Evolutionary conservation across 2,113 vertebrate species (phyloP).

Genomic region (Oreamnos americanus): DNA sequence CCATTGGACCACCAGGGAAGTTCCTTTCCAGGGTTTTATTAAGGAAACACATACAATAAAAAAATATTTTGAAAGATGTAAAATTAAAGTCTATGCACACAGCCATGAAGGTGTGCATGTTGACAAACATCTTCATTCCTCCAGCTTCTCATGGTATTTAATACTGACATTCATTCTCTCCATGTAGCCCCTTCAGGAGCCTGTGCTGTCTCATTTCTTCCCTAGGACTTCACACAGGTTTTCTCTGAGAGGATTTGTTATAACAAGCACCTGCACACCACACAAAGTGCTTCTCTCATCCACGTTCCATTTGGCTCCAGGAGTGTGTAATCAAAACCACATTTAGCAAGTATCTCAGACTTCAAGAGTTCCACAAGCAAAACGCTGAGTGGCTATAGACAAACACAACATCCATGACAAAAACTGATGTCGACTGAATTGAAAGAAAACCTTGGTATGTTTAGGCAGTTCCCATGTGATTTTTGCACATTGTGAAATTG

Average conservation of each 20-base stretch:
- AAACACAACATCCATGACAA: background rate
- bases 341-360: background rate
- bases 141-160: background rate
- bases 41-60: background rate
- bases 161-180: background rate
- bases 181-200: rapidly evolving
- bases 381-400: background rate
- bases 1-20: background rate
- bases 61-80: background rate
- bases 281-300: background rate
- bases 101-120: rapidly evolving
- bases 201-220: rapidly evolving
- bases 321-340: background rate
- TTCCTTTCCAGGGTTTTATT: background rate
- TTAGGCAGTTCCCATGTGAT: background rate
- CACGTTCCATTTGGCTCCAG: too few species aligned
- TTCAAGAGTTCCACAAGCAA: background rate
- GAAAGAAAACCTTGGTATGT: background rate
- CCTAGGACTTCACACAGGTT: too few species aligned
- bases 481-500: background rate
- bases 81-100: rapidly evolving
- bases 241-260: background rate
- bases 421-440: rapidly evolving
- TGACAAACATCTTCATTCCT: background rate
- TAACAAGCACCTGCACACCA: background rate